Evolutionary conservation across 37 sponge, comb jelly and placozoan species (phyloP).

Genomic region (Bolinopsis microptera): DNA sequence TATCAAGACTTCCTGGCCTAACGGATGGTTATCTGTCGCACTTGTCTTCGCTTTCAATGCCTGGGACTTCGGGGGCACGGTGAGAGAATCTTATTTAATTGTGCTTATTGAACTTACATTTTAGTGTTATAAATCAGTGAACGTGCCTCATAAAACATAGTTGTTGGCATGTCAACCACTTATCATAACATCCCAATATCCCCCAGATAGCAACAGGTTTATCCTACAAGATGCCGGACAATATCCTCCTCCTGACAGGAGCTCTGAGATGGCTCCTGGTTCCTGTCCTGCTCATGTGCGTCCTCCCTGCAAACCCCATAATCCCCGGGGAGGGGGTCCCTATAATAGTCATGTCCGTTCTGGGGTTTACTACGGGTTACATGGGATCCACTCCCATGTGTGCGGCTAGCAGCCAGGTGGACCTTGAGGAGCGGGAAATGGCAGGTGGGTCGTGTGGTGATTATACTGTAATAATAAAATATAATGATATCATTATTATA

Average conservation of each 20-base stretch:
- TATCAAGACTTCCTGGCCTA: conserved; percentile 68
- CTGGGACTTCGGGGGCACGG: conserved; percentile 70
- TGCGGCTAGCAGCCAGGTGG: conserved; percentile 67
- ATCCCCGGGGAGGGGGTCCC: conserved; percentile 52
- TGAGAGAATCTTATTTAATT: neutral
- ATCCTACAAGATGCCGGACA: neutral
- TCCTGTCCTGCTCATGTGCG: conserved; percentile 75
- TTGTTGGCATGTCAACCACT: no score
- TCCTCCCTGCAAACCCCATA: conserved; percentile 67
- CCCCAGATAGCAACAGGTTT: neutral
- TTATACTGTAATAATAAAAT: no score
- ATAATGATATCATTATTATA: no score
- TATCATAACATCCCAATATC: neutral
- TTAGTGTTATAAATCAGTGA: no score
- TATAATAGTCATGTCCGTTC: conserved; percentile 1
- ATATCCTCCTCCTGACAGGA: conserved; percentile 64
- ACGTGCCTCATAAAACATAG: no score
- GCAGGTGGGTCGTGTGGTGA: no score
- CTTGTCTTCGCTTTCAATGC: conserved; percentile 74
- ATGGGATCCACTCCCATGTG: conserved; percentile 75
- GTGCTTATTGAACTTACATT: neutral
- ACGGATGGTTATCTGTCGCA: conserved; percentile 77
- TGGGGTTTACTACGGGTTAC: conserved; percentile 80
- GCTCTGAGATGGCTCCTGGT: conserved; percentile 68
- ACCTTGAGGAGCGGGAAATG: conserved; percentile 69